phyloP scores from a whole-genome alignment of 2,113 vertebrate genomes.

The Rhodinocichla rosea region DNA sequence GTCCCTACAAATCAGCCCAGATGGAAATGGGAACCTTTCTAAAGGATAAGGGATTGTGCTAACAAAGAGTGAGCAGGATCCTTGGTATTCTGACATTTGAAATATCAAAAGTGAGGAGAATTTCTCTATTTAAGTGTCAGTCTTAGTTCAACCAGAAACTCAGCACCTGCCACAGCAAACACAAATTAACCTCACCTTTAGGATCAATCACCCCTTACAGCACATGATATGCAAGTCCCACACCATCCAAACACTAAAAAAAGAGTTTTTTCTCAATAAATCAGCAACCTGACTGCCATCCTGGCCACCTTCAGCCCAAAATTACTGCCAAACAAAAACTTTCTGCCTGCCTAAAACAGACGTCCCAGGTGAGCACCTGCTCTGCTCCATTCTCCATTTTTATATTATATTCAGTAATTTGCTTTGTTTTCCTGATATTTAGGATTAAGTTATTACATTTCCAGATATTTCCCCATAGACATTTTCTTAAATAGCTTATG shows the following conservation, averaged over 20 bases:
- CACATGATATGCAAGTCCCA: fast-evolving
- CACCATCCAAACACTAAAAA: background rate
- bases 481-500: constrained; percentile 30
- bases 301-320: background rate
- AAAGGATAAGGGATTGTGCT: fast-evolving
- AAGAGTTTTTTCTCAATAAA: background rate
- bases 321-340: background rate
- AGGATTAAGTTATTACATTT: constrained; percentile 44
- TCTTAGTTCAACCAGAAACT: background rate
- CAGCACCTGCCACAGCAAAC: background rate
- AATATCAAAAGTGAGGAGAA: background rate
- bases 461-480: constrained; percentile 6
- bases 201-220: background rate
- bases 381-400: background rate
- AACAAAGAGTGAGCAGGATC: background rate
- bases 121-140: background rate
- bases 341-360: background rate
- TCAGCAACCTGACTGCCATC: background rate
- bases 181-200: background rate
- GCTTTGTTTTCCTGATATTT: constrained; percentile 20
- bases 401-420: background rate
- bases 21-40: background rate
- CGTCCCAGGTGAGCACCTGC: fast-evolving
- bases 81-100: background rate
- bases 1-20: background rate